Percentiles rank a stretch among this genome's conserved stretches.
Evolutionary conservation across 2,113 vertebrate genomes (phyloP).

Genomic region (Osmerus mordax): DNA sequence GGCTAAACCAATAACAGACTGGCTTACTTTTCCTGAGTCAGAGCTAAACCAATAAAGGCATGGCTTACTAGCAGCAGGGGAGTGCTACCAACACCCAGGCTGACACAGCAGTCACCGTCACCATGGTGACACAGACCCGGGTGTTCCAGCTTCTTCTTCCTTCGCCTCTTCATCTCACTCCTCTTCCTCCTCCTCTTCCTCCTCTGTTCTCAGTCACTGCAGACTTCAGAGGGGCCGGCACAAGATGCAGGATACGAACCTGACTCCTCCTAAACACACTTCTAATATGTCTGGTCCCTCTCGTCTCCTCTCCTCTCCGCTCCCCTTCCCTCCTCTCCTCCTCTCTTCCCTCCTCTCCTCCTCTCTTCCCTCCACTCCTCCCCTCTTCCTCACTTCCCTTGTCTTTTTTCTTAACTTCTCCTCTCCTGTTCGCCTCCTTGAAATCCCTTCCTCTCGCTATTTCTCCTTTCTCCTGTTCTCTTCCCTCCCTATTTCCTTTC

Average conservation of each 20-base stretch:
- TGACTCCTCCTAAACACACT: too few relatives aligned
- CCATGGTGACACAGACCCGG: slow-evolving; percentile 54
- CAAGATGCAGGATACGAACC: not conserved
- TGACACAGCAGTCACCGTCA: slow-evolving; percentile 43
- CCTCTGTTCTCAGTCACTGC: not conserved
- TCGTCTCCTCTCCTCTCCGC: not conserved
- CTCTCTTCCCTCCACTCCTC: too few relatives aligned
- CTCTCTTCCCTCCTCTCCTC: not conserved
- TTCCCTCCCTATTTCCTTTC: slow-evolving; percentile 9
- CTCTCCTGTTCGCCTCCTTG: too few relatives aligned
- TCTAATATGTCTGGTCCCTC: not conserved
- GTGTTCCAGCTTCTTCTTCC: slow-evolving; percentile 41
- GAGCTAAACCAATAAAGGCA: slow-evolving; percentile 10
- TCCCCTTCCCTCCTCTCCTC: not conserved
- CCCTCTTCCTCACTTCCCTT: too few relatives aligned
- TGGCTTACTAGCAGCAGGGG: slow-evolving; percentile 65
- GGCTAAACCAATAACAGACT: slow-evolving; percentile 41
- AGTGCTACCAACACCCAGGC: slow-evolving; percentile 49
- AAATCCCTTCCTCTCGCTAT: too few relatives aligned
- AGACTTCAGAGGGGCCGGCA: not conserved
- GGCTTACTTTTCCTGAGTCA: slow-evolving; percentile 49
- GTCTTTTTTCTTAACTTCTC: too few relatives aligned
- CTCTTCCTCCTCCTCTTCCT: not conserved
- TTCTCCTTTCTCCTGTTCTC: too few relatives aligned
- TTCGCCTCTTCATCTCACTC: slow-evolving; percentile 12